phyloP scores from a whole-genome alignment of 2,113 vertebrate species.

The Chitala chitala region DNA sequence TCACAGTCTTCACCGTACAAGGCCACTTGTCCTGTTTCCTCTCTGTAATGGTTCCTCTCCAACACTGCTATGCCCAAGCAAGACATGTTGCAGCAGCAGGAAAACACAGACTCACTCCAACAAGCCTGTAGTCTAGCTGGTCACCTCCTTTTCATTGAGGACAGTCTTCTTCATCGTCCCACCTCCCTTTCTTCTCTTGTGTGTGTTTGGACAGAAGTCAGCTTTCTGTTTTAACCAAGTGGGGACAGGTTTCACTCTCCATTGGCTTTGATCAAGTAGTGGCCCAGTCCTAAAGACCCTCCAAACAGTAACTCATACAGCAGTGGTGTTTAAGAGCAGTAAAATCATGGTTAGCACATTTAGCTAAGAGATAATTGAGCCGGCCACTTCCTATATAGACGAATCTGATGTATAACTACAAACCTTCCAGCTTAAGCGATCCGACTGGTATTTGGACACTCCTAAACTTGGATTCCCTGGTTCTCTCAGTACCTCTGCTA shows the following conservation, averaged over 20 bases:
- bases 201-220: conserved; percentile 27
- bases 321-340: too few species aligned
- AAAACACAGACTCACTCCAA: conserved; percentile 21
- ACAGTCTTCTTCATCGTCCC: neutral
- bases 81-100: conserved; percentile 47
- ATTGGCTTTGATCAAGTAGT: neutral
- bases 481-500: too few species aligned
- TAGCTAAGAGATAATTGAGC: too few species aligned
- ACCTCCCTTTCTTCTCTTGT: conserved; percentile 31
- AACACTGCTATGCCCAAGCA: conserved; percentile 36
- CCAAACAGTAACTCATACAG: too few species aligned
- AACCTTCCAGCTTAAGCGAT: too few species aligned
- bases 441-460: too few species aligned
- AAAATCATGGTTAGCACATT: too few species aligned
- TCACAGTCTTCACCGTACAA: conserved; percentile 6
- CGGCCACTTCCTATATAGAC: too few species aligned
- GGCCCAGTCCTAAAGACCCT: too few species aligned
- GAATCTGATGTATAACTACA: too few species aligned
- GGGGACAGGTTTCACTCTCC: neutral
- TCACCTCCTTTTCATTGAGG: conserved; percentile 6
- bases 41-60: conserved; percentile 24
- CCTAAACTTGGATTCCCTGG: too few species aligned
- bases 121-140: too few species aligned
- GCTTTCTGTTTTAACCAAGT: conserved; percentile 31
- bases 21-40: neutral